Evolutionary conservation across 64 coral and sea anemone species (phyloP), one percentile per base, ranked within the genome.

Genomic region (Hydrozoanthus tunicans): DNA sequence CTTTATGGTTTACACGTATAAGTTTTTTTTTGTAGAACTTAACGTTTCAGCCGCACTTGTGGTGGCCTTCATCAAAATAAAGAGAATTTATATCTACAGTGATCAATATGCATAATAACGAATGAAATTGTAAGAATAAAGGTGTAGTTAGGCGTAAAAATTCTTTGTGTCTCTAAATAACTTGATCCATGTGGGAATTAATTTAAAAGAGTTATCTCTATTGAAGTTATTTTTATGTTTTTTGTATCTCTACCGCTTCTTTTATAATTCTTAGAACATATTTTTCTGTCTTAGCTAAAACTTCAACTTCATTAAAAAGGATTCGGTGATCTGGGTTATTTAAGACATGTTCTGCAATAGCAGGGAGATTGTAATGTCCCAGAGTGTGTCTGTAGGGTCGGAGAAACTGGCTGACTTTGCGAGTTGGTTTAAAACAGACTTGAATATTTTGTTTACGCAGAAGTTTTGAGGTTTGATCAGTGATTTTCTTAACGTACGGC

Each of bases 281-380:
- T 80, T 80, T 79, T 79, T 80, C 78, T 80, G 56, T 80, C 5
- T 80, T 60, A 27, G 78, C 78, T 80, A 80, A 60, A 43, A 43
- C 32, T 80, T 80, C 78, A 0, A 80, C 56, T 60, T 60, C 56
- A 61, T 80, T 60, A 61, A 80, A 80, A 80, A 80, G 78, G 78
- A 80, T 80, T 80, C 8, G 17, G 78, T 80, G 56, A 80, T 80
- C 17, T 80, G 56, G 78, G 3, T 80, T 80, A 61, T 80, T 60
- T 60, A 80, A 61, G 7, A 20, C 78, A 60, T 60, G 77, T 57
- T 79, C 73, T 0, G 27, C 73, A 77, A 77, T 77, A 77, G 27
- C 73, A 20, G 77, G 20, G 15, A 79, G 15, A 5, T 59, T 79
- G 55, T 79, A 20, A 59, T 23, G 77, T 59, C 15, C 77, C 3